Conservation (phyloP, 2,888 invertebrate species). For the Cheilosia pagana region DNA sequence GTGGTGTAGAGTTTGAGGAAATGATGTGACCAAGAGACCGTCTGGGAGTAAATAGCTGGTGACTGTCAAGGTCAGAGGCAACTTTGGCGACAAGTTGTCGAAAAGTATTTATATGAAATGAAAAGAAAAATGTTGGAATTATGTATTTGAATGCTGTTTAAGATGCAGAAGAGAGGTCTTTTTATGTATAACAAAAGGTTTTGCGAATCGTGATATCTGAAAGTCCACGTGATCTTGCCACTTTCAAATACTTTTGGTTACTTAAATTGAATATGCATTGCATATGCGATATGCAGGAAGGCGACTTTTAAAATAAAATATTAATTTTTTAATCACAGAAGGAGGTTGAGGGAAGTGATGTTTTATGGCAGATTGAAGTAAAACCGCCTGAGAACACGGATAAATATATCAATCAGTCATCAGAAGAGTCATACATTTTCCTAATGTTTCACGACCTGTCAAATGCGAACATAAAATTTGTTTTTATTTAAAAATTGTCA, state of each 20-base stretch:
- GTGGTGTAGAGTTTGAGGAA: not conserved
- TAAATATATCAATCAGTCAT: too few species aligned
- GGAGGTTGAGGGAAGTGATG: too few species aligned
- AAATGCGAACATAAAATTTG: too few species aligned
- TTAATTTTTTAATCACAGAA: not conserved
- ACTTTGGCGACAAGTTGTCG: constrained; percentile 31
- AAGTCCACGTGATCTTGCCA: not conserved
- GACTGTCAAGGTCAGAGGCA: constrained; percentile 15
- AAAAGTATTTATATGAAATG: not conserved
- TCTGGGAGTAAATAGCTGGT: constrained; percentile 6
- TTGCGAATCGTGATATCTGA: not conserved
- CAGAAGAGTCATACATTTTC: too few species aligned
- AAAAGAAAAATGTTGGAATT: not conserved
- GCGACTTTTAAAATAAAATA: too few species aligned
- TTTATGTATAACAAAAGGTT: not conserved
- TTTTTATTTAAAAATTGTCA: too few species aligned
- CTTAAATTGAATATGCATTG: not conserved
- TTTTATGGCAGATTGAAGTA: too few species aligned
- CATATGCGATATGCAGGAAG: not conserved
- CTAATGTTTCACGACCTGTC: too few species aligned
- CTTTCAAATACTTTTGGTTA: not conserved
- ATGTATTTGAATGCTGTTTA: too few species aligned
- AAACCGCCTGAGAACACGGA: too few species aligned
- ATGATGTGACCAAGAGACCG: constrained; percentile 13
- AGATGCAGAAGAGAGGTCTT: too few species aligned